Base-by-base conservation (phyloP, 2,113 vertebrate species). In the Prionailurus viverrinus region DNA sequence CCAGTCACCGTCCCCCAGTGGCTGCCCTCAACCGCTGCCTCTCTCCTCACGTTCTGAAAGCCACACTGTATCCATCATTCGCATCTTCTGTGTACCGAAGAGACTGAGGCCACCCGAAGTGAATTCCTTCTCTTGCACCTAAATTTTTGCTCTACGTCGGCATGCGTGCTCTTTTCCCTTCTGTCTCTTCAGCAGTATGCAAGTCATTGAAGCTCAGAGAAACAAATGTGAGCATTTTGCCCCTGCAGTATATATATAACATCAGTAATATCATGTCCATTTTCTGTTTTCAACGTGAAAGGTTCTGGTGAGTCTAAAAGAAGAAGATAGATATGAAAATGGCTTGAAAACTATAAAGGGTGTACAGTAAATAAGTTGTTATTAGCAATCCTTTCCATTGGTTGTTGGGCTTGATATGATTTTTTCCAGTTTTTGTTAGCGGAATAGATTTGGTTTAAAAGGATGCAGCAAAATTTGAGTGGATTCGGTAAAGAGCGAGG, bases 341-440 rank as follows among this genome's bases (percentile, higher is more conserved):
- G 21, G 7, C 58, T 80, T 53, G 5, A 68, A 92, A 84, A 65
- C 29, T 36, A 41, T 83, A 68, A 73, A 86, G 39, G 36, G 19
- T 36, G 2, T 76, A 48, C 2, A 33, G 3, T 86, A 92, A 94
- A 61, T 78, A 66, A 81, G 11, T 15, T 55, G 7, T 78, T 73
- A 27, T 51, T 73, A 79, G 48, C 51, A 15, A 9, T 80, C 5
- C 51, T 95, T 80, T 48, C 29, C 48, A 1, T 66, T 93, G 69
- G 71, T 74, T 76, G 71, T 74, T 76, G 65, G 76, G 45, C 66
- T 61, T 73, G 31, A 68, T 48, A 19, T 41, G 89, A 27, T 86
- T 91, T 68, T 33, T 92, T 39, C 8, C 39, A 73, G 1, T 76
- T 96, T 93, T 96, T 96, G 15, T 91, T 95, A 95, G 18, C 71